These are phyloP conservation scores for Ctenomys sociabilis DNA, from an alignment of 2,113 vertebrate species.

Conservation along the genomic window DNA sequence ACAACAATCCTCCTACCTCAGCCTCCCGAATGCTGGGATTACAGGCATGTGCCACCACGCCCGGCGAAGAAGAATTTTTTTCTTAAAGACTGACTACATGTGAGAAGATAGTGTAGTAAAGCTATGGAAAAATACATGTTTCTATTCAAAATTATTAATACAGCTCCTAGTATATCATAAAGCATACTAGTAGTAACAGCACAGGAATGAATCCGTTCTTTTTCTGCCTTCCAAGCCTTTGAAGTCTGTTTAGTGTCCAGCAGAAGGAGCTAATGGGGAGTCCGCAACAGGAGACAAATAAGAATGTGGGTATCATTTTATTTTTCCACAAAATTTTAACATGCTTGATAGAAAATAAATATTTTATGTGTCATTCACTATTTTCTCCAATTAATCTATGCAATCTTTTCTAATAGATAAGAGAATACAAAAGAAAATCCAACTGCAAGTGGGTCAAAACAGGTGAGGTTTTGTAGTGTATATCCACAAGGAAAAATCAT, in stretches of 20 bases:
- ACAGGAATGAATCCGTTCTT: background rate
- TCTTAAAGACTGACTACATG: background rate
- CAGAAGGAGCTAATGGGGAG: background rate
- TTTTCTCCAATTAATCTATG: background rate
- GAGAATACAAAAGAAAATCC: background rate
- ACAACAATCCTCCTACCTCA: too few species aligned
- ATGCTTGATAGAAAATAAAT: background rate
- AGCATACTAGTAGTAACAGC: background rate
- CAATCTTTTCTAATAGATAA: background rate
- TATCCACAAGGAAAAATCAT: background rate
- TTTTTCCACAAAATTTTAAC: background rate
- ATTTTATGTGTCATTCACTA: background rate
- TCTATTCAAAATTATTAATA: background rate
- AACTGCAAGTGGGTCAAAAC: background rate
- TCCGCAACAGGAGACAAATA: background rate
- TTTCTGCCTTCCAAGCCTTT: background rate
- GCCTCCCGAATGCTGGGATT: too few species aligned
- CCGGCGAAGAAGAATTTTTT: background rate
- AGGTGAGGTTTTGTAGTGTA: background rate
- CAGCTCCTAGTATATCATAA: background rate
- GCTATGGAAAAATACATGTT: background rate
- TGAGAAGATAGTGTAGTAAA: background rate
- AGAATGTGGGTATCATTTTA: background rate
- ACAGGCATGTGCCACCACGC: too few species aligned
- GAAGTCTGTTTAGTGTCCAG: background rate